A percentile compares a stretch with the other conserved stretches of the same genome.
phyloP scores from a whole-genome alignment of 2,888 invertebrate species.

The Dasypogon diadema region DNA sequence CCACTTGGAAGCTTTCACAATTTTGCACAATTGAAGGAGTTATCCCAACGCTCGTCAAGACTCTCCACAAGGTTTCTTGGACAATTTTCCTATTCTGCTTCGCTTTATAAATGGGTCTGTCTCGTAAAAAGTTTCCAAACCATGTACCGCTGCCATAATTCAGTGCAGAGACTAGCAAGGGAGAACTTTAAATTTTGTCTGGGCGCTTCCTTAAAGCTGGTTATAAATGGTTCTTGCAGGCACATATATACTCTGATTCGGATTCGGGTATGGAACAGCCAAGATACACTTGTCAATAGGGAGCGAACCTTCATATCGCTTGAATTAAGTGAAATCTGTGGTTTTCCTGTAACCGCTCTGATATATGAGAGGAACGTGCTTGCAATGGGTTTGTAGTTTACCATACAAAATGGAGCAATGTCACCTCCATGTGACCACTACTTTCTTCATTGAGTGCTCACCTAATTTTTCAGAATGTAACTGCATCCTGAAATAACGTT shows the following conservation, averaged over 20 bases:
- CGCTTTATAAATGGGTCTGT: constrained; percentile 25
- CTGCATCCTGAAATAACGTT: constrained; percentile 38
- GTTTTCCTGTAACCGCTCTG: constrained; percentile 24
- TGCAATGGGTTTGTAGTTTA: constrained; percentile 39
- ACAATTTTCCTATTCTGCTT: constrained; percentile 9
- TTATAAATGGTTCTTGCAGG: constrained; percentile 27
- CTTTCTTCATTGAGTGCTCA: constrained; percentile 37
- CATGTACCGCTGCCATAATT: constrained; percentile 14
- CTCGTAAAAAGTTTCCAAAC: constrained; percentile 13
- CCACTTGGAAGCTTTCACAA: constrained; percentile 21
- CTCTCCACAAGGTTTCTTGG: constrained; percentile 20
- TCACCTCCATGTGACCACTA: constrained; percentile 33
- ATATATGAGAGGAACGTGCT: constrained; percentile 45
- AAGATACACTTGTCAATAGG: background rate
- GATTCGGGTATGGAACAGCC: no score
- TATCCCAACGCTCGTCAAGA: constrained; percentile 13
- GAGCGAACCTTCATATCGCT: constrained; percentile 25
- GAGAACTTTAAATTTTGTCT: background rate
- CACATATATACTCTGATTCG: background rate
- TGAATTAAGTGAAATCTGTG: constrained; percentile 48
- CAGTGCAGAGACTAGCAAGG: background rate
- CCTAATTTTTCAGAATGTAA: constrained; percentile 44
- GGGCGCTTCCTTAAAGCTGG: constrained; percentile 19
- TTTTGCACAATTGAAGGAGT: constrained; percentile 35
- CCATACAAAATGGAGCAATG: constrained; percentile 8